Percentiles rank a stretch among this genome's conserved stretches.
Evolutionary conservation across 1,140 invertebrate species (phyloP).

Genomic region (Ruditapes philippinarum): DNA sequence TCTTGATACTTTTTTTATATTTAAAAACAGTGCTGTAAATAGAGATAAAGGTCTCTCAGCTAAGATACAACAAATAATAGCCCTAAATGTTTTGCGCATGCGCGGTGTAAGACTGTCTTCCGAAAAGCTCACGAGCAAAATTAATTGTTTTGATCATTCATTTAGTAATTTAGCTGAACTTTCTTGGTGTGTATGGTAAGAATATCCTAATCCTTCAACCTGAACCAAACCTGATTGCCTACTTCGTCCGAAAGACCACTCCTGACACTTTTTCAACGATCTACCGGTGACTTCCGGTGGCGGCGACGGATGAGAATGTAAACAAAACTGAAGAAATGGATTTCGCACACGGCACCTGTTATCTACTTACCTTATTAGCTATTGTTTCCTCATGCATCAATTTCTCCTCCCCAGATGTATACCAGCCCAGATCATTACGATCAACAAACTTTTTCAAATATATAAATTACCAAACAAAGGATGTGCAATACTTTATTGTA

Average conservation of each 20-base stretch:
- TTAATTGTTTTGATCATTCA: too few relatives aligned
- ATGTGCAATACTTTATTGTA: neutral
- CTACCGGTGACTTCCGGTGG: neutral
- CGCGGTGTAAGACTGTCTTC: slow-evolving; percentile 16
- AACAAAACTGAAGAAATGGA: neutral
- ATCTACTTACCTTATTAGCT: neutral
- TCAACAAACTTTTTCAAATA: neutral
- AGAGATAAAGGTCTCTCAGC: too few relatives aligned
- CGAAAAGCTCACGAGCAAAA: too few relatives aligned
- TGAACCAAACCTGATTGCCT: neutral
- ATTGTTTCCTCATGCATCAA: neutral
- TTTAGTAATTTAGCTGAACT: neutral
- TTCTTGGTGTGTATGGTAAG: neutral
- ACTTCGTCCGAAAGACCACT: neutral
- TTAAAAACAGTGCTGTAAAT: too few relatives aligned
- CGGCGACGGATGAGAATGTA: neutral
- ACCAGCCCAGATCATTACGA: neutral
- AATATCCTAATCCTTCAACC: neutral
- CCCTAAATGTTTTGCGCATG: neutral
- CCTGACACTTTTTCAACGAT: neutral
- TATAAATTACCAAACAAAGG: neutral
- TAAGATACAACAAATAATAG: too few relatives aligned
- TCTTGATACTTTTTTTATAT: too few relatives aligned
- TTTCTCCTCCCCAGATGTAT: neutral
- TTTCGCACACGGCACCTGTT: neutral